A percentile compares a stretch with the other conserved stretches of the same genome.
phyloP scores from a whole-genome alignment of 2,797 vertebrate species.

The Dicrostonyx torquatus region DNA sequence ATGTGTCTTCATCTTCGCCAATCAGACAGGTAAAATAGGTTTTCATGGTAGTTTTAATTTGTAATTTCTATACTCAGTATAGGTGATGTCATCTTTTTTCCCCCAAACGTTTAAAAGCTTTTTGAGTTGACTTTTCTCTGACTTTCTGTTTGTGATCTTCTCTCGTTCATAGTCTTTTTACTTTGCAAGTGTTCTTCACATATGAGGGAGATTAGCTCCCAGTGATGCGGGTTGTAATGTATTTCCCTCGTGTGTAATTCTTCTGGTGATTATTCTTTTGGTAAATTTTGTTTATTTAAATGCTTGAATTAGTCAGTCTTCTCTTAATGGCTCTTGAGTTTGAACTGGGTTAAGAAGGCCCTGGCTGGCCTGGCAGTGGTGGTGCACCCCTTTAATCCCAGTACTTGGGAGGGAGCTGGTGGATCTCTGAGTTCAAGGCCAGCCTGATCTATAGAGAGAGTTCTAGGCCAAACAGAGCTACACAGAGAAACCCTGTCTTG shows the following conservation, averaged over 20 bases:
- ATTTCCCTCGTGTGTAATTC: not conserved
- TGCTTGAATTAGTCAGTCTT: not conserved
- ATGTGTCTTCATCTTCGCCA: not conserved
- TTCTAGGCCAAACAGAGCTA: not conserved
- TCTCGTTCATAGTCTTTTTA: not conserved
- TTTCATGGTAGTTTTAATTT: not conserved
- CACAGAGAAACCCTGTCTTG: not conserved
- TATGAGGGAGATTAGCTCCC: not conserved
- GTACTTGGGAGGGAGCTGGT: not conserved
- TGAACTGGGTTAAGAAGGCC: not conserved
- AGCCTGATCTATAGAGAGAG: not conserved
- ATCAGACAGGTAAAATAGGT: not conserved
- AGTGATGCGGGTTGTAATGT: not conserved
- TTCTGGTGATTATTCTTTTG: conserved; percentile 11
- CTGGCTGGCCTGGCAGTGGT: not conserved
- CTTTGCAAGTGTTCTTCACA: not conserved
- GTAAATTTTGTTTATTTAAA: not conserved
- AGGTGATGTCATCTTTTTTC: not conserved
- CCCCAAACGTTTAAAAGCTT: not conserved
- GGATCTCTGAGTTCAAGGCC: not conserved
- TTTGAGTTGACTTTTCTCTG: not conserved
- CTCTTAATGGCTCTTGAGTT: not conserved
- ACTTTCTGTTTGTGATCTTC: not conserved
- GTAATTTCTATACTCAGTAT: not conserved
- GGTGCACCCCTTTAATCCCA: not conserved